Conservation (phyloP, 2,113 vertebrate genomes). For the Etia nguti region DNA sequence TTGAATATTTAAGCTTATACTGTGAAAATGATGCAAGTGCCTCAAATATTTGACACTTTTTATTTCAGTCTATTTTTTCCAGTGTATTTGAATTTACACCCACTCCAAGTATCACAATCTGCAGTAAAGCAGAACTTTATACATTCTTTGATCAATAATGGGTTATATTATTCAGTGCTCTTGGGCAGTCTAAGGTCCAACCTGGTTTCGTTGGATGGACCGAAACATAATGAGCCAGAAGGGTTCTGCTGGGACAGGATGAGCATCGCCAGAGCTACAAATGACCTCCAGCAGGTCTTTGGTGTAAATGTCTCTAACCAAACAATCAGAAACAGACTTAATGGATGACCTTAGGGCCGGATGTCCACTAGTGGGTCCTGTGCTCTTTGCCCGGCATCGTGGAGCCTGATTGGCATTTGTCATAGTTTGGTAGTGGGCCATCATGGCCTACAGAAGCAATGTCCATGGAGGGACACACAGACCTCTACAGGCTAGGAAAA, state of each 20-base stretch:
- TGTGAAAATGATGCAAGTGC: background rate
- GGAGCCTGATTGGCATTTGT: background rate
- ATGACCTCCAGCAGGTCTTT: too few species aligned
- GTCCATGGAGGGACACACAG: background rate
- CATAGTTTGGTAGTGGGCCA: background rate
- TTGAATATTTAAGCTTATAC: background rate
- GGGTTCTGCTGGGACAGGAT: background rate
- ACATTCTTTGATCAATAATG: background rate
- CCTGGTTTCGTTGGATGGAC: background rate
- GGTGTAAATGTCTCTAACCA: too few species aligned
- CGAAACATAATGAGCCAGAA: background rate
- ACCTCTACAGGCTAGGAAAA: background rate
- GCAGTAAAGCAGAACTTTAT: background rate
- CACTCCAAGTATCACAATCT: background rate
- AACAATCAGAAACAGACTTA: too few species aligned
- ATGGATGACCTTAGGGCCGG: fast-evolving
- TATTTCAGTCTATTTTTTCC: background rate
- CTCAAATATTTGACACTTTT: background rate
- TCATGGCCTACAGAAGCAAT: background rate
- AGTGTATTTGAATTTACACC: background rate
- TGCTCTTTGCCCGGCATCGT: background rate
- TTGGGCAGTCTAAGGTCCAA: background rate
- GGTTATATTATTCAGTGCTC: background rate
- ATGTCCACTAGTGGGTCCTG: background rate
- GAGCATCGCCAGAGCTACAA: too few species aligned